Percentiles rank a stretch among this genome's conserved stretches.
phyloP scores from a whole-genome alignment of 2,888 invertebrate genomes.

The Marronus borbonicus region DNA sequence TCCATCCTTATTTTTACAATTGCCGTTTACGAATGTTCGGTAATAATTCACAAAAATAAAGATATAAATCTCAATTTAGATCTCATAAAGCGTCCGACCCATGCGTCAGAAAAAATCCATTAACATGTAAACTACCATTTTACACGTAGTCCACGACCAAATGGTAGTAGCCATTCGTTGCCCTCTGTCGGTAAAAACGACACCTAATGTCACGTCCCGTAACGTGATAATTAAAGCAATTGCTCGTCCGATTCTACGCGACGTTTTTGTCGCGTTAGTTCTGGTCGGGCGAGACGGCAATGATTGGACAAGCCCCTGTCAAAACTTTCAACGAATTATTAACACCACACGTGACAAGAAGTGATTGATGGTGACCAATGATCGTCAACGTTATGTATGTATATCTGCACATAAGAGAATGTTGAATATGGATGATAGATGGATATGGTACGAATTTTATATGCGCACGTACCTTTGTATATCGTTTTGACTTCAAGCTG shows the following conservation, averaged over 20 bases:
- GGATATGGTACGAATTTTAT: background rate
- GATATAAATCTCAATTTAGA: background rate
- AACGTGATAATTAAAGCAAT: slow-evolving; percentile 30
- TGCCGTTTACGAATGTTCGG: too few species aligned
- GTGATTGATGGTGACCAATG: slow-evolving; percentile 29
- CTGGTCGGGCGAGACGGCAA: slow-evolving; percentile 28
- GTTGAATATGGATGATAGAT: slow-evolving; percentile 1
- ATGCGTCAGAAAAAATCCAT: slow-evolving; percentile 3
- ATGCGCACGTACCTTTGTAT: slow-evolving; percentile 20
- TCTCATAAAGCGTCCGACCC: background rate
- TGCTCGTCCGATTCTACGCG: slow-evolving; percentile 32
- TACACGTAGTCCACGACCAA: background rate
- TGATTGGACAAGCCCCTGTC: slow-evolving; percentile 26
- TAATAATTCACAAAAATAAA: slow-evolving; percentile 1
- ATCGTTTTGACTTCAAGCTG: background rate
- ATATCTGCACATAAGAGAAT: background rate
- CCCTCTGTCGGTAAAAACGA: background rate
- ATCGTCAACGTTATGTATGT: background rate
- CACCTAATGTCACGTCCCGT: background rate
- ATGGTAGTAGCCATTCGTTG: background rate
- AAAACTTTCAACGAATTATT: slow-evolving; percentile 39
- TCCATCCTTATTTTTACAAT: too few species aligned
- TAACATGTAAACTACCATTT: slow-evolving; percentile 19
- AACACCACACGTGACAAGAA: slow-evolving; percentile 22
- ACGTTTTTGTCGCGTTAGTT: slow-evolving; percentile 36